Evolutionary conservation across 2,797 vertebrate genomes (phyloP), one percentile per base, ranked within the genome.

Genomic region (Aldrovandia affinis): DNA sequence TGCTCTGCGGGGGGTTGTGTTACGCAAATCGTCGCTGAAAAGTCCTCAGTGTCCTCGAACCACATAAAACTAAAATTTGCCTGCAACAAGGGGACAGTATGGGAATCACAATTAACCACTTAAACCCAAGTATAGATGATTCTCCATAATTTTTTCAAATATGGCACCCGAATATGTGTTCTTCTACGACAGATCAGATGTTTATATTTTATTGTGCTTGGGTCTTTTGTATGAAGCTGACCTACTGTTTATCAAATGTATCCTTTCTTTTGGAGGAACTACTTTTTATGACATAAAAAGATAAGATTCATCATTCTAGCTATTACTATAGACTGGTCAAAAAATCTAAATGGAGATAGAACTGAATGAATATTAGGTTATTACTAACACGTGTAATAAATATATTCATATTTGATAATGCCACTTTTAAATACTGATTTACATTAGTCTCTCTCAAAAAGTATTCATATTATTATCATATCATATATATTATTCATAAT

Each of bases 21-120:
- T 57, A 33, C 18, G 78, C 14, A 52, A 80, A 4, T 52, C 78
- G 61, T 81, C 25, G 28, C 52, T 42, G 79, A 33, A 55, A 81
- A 57, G 79, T 33, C 52, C 55, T 81, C 22, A 10, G 33, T 57
- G 79, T 81, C 55, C 79, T 81, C 54, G 3, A 39, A 25, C 52
- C 22, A 81, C 20, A 36, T 25, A 42, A 80, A 80, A 77, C 44
- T 39, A 77, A 77, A 47, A 77, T 77, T 77, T 44, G 39, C 73
- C 44, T 77, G 42, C 44, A 75, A 44, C 42, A 77, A 12, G 73
- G 47, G 73, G 7, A 25, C 42, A 77, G 42, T 36, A 42, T 0
- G 68, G 33, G 68, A 73, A 73, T 73, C 68, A 36, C 36, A 77
- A 25, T 77, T 44, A 47, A 47, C 42, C 73, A 44, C 73, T 77